Evolutionary conservation across 2,113 vertebrate genomes (phyloP).

Genomic region (Hippoglossus stenolepis): DNA sequence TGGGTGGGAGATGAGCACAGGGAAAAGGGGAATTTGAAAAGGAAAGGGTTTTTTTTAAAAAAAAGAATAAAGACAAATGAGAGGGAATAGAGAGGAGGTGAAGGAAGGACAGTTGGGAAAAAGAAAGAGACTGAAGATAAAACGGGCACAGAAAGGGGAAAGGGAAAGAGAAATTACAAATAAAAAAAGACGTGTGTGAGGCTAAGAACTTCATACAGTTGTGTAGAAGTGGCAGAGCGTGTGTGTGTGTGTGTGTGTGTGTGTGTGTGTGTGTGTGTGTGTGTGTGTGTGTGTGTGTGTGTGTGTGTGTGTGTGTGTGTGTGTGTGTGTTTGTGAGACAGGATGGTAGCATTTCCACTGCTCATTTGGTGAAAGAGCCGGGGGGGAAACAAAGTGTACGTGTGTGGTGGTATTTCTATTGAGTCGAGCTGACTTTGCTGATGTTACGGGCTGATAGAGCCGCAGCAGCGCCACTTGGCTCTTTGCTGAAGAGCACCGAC

Average conservation of each 20-base stretch:
- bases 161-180: not conserved
- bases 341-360: constrained; percentile 22
- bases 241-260: too few relatives aligned
- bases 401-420: constrained; percentile 52
- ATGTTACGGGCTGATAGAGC: constrained; percentile 68
- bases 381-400: constrained; percentile 40
- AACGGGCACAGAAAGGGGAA: not conserved
- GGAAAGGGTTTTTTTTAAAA: constrained; percentile 25
- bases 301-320: not conserved
- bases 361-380: constrained; percentile 28
- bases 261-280: not conserved
- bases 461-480: constrained; percentile 53
- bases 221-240: not conserved
- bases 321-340: not conserved
- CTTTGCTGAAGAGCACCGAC: constrained; percentile 56
- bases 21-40: constrained; percentile 56
- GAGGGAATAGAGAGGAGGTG: constrained; percentile 18
- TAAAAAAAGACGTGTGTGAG: not conserved
- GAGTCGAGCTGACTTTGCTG: constrained; percentile 69
- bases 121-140: not conserved
- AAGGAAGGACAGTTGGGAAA: constrained; percentile 18
- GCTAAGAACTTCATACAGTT: not conserved
- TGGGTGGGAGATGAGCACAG: constrained; percentile 41
- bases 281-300: not conserved
- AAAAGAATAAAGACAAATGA: not conserved